A percentile compares a stretch with the other conserved stretches of the same genome.
phyloP scores from a whole-genome alignment of 2,888 invertebrate species.

The Ectobius pallidus region DNA sequence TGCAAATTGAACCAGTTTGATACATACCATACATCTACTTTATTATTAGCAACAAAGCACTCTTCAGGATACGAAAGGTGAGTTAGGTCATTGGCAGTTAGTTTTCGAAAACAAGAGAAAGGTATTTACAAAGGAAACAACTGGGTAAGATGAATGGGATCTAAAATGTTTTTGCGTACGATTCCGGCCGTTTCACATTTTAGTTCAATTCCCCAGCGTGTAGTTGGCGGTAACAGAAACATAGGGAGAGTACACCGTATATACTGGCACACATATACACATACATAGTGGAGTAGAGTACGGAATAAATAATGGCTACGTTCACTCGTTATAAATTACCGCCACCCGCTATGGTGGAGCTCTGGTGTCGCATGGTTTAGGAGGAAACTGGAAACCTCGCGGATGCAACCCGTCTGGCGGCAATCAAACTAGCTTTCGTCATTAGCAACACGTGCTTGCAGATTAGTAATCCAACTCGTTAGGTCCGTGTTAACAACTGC shows the following conservation, averaged over 20 bases:
- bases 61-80: background rate
- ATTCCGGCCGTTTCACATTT: slow-evolving; percentile 20
- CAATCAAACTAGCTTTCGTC: too few species aligned
- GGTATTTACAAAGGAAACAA: background rate
- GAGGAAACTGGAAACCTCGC: too few species aligned
- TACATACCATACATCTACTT: too few species aligned
- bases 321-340: slow-evolving; percentile 29
- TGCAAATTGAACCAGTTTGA: too few species aligned
- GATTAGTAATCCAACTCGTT: too few species aligned
- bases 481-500: too few species aligned
- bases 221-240: slow-evolving; percentile 1
- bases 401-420: too few species aligned
- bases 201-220: slow-evolving; percentile 1
- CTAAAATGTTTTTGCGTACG: slow-evolving; percentile 4
- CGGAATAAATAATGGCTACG: slow-evolving; percentile 20
- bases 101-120: background rate
- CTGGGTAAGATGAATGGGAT: slow-evolving; percentile 2
- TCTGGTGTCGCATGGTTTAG: background rate
- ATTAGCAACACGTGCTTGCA: too few species aligned
- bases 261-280: background rate
- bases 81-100: background rate
- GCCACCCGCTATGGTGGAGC: too few species aligned
- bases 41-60: background rate
- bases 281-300: background rate
- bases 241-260: background rate